A percentile compares a stretch with the other conserved stretches of the same genome.
Evolutionary conservation across 2,888 invertebrate species (phyloP).

Genomic region (Drosophila anomalipes): DNA sequence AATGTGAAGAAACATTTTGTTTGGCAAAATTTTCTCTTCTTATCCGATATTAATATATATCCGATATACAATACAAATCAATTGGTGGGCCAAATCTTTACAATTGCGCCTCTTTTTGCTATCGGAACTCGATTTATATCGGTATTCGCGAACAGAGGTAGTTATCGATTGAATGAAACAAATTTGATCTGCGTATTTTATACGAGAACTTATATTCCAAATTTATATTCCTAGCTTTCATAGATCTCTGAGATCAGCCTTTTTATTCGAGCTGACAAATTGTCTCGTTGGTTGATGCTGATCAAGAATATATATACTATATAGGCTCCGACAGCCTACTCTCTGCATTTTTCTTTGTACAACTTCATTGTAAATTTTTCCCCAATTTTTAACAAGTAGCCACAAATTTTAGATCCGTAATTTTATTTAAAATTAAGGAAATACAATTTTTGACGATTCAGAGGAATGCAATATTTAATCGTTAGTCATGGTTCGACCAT

Average conservation of each 20-base stretch:
- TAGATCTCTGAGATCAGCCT: background rate
- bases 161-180: background rate
- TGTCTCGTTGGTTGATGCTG: background rate
- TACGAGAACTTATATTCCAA: background rate
- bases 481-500: background rate
- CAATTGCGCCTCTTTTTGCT: background rate
- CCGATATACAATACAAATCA: background rate
- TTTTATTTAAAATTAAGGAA: background rate
- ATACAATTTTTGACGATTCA: background rate
- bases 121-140: background rate
- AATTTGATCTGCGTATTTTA: background rate
- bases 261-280: background rate
- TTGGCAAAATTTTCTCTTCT: background rate
- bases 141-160: background rate
- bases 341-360: background rate
- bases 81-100: rapidly evolving
- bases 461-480: conserved; percentile 11
- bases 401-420: background rate
- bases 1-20: background rate
- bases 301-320: background rate
- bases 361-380: background rate
- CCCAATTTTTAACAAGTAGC: background rate
- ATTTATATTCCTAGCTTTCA: background rate
- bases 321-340: background rate
- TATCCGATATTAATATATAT: background rate